Evolutionary conservation across 1,140 invertebrate genomes (phyloP).

Genomic region (Zaprionus kolodkinae): DNA sequence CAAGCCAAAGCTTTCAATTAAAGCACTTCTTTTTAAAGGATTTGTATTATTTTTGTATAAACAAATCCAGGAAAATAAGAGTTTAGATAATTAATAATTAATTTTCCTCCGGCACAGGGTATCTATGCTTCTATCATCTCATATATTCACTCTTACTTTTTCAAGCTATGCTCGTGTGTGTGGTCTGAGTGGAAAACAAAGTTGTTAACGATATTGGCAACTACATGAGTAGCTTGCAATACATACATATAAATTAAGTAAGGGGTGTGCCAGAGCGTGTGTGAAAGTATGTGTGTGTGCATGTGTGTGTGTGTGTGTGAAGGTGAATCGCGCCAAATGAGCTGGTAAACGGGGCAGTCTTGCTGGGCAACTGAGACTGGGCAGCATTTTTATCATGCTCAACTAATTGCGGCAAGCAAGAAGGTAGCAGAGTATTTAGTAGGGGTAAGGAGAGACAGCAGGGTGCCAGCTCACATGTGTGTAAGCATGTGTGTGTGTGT

Average conservation of each 20-base stretch:
- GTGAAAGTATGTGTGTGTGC: conserved; percentile 17
- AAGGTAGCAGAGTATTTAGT: neutral
- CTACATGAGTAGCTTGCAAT: conserved; percentile 50
- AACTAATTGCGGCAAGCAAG: conserved; percentile 64
- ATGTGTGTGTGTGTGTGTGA: conserved; percentile 25
- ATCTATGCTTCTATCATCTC: neutral
- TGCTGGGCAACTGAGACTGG: conserved; percentile 38
- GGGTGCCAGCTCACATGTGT: conserved; percentile 18
- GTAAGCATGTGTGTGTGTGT: conserved; percentile 23
- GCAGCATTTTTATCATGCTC: conserved; percentile 71
- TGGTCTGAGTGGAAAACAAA: neutral
- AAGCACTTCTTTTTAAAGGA: no score
- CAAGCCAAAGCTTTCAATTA: no score
- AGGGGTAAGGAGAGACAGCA: conserved; percentile 49
- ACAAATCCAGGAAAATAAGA: no score
- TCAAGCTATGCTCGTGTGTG: neutral
- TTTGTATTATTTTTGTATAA: no score
- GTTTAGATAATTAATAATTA: no score
- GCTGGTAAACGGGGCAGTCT: conserved; percentile 55
- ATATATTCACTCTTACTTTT: neutral
- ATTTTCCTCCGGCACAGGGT: neutral
- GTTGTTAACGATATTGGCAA: conserved; percentile 39
- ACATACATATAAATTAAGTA: conserved; percentile 11
- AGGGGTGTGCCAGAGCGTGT: conserved; percentile 16
- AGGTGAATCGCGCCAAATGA: conserved; percentile 71